phyloP scores from a whole-genome alignment of 2,113 vertebrate species.

The Dascyllus trimaculatus region DNA sequence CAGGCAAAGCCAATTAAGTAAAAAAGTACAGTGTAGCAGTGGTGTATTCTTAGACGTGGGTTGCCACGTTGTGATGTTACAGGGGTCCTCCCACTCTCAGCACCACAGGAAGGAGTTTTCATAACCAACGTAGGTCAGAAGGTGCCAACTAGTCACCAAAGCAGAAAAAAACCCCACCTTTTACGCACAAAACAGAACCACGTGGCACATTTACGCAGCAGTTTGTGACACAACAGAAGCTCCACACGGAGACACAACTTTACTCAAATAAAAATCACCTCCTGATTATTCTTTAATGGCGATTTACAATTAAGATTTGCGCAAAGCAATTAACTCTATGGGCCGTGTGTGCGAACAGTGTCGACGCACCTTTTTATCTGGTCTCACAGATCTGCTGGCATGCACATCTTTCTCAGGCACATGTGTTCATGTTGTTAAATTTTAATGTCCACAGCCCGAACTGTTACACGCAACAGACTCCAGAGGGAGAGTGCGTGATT shows the following conservation, averaged over 20 bases:
- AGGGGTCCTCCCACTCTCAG: constrained; percentile 76
- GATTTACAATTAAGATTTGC: constrained; percentile 61
- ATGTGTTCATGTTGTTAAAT: constrained; percentile 41
- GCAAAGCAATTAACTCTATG: constrained; percentile 32
- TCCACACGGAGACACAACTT: not conserved
- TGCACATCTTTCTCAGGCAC: constrained; percentile 55
- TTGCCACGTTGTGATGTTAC: constrained; percentile 85
- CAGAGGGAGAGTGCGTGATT: constrained; percentile 24
- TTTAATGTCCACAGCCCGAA: constrained; percentile 43
- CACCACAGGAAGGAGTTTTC: constrained; percentile 47
- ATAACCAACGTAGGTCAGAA: constrained; percentile 55
- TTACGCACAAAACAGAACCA: constrained; percentile 14
- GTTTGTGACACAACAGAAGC: not conserved
- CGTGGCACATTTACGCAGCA: constrained; percentile 1
- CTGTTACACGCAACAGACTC: constrained; percentile 42
- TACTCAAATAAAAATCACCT: constrained; percentile 2
- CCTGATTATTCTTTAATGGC: constrained; percentile 46
- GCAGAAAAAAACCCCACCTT: not conserved
- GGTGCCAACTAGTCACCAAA: constrained; percentile 62
- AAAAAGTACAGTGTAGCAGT: constrained; percentile 34
- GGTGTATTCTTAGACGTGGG: constrained; percentile 72
- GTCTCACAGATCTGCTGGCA: constrained; percentile 33
- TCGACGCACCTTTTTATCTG: not conserved
- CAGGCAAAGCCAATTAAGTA: constrained; percentile 26
- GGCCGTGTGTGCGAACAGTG: constrained; percentile 31